Base-by-base conservation (phyloP, 1,140 invertebrate species). In the Leucophenga varia region DNA sequence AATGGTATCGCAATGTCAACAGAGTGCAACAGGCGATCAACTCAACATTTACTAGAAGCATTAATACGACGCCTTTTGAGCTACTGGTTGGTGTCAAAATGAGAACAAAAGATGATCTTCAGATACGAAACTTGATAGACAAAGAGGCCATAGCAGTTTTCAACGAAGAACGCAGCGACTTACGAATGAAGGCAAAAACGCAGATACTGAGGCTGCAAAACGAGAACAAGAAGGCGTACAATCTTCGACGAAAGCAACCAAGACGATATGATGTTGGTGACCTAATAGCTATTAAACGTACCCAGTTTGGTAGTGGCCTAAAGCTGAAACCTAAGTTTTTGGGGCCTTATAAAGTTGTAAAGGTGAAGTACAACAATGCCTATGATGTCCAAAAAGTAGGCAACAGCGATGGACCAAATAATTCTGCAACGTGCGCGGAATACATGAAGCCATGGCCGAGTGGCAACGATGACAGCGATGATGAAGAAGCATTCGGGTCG, bases 261-360 rank as follows among this genome's bases (percentile, higher is more conserved):
- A 12, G 32, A 35, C 32, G 32, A 13, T 35, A 35, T 16, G 32
- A 35, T 35, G 32, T 35, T 12, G 32, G 32, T 16, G 4, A 35
- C 13, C n/a, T 35, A 6, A n/a, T 35, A 5, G 32, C 32, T 13
- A 13, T 35, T 4, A 35, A 35, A 13, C 32, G 32, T 6, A 75
- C 75, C 1, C 74, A 76, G 20, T 67, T 63, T 49, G 55, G 52
- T 2, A 25, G 52, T 16, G 73, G 64, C 1, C 19, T 64, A 9
- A 76, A 77, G 28, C 14, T 76, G 6, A 45, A 52, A 20, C 50
- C 46, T 9, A 72, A 74, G 28, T 77, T 58, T 53, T 46, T 74
- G n/a, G 69, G 70, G 7, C 72, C 68, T 0, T 75, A 76, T 39
- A 38, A 59, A 28, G 48, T 72, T 3, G 18, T 54, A 1, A 68